Evolutionary conservation across 2,888 invertebrate genomes (phyloP), one percentile per base, ranked within the genome.

Genomic region (Drosophila ustulata): DNA sequence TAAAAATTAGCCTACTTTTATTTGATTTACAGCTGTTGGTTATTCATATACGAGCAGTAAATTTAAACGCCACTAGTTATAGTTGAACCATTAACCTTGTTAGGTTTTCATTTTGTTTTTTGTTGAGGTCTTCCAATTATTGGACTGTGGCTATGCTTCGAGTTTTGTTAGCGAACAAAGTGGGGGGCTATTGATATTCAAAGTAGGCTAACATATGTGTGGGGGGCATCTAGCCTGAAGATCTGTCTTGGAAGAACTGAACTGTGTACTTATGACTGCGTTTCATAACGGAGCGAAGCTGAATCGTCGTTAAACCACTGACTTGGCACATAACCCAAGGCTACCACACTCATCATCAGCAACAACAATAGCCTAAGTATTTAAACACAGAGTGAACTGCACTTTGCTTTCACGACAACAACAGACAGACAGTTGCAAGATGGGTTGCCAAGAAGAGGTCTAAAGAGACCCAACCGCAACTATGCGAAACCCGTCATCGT

Each of bases 61-160:
- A 37, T 45, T 37, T 37, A 56, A 63, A 52, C 52, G 41, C 58
- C 45, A 66, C 34, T 39, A 52, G 53, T 58, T 75, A 46, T 45
- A 51, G 59, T 55, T 55, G n/a, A 75, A 34, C 55, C 82, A 81
- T 81, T 81, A 88, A 81, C 81, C 81, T 85, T 78, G 88, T 88
- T 85, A 75, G 37, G 43, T 28, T 43, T 28, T 47, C 26, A 26
- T 43, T 28, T 34, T 34, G 52, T 32, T 55, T 26, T 53, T 23
- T 30, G 30, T 53, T 55, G 43, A 37, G 43, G 56, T 63, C 66
- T 62, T 49, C 51, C 73, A 77, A 77, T 74, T 74, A 66, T 41
- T 41, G 39, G 39, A 41, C 46, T 26, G 57, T 47, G 46, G 55
- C n/a, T 43, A 56, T 46, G 72, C 45, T 49, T 61, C 43, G 13